Evolutionary conservation across 2,797 vertebrate genomes (phyloP).

Genomic region (Mico argentatus): DNA sequence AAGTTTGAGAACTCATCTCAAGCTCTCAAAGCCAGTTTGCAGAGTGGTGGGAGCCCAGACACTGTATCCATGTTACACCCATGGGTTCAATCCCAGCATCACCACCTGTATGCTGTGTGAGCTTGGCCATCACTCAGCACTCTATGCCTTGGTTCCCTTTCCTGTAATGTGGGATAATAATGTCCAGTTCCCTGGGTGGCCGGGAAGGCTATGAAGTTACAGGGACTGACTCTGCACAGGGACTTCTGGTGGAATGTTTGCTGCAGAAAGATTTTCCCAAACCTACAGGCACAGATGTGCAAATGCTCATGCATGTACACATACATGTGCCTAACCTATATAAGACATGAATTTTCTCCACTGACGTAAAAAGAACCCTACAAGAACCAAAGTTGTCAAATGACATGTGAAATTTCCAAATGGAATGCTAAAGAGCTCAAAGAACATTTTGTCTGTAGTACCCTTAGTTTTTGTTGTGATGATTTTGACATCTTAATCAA

Average conservation of each 20-base stretch:
- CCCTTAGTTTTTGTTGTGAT: not conserved
- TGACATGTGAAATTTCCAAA: not conserved
- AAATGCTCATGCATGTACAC: too few species aligned
- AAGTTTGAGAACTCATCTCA: not conserved
- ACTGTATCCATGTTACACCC: not conserved
- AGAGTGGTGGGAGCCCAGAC: not conserved
- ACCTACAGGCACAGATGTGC: not conserved
- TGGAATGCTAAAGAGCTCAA: not conserved
- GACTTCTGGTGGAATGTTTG: not conserved
- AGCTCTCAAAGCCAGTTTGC: not conserved
- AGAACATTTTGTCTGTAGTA: not conserved
- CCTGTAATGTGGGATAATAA: not conserved
- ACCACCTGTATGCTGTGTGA: accelerated
- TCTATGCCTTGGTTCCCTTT: not conserved
- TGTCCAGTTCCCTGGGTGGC: not conserved
- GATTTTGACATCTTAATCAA: slow-evolving; percentile 12
- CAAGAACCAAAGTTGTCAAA: not conserved
- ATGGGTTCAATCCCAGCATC: not conserved
- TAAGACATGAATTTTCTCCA: not conserved
- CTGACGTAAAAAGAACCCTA: not conserved
- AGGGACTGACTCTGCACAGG: not conserved
- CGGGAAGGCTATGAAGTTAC: not conserved
- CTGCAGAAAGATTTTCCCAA: not conserved
- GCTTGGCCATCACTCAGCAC: not conserved
- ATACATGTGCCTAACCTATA: not conserved